These are phyloP conservation scores for Ursus arctos DNA, from an alignment of 2,113 vertebrate species.

Conservation along the genomic window DNA sequence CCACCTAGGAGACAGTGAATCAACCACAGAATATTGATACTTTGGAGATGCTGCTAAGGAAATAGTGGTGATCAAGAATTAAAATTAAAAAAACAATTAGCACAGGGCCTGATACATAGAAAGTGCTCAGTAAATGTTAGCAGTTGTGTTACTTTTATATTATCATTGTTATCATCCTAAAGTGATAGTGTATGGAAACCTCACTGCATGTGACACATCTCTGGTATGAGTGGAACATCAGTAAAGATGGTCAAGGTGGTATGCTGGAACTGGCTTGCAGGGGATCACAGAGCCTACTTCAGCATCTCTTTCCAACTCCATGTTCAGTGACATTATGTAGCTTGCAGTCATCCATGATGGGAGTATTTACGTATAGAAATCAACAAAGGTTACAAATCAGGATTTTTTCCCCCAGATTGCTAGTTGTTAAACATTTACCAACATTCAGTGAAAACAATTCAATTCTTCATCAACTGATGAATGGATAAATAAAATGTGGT, in stretches of 20 bases:
- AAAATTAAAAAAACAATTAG: background rate
- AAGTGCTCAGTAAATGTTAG: background rate
- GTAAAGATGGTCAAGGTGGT: background rate
- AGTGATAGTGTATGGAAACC: background rate
- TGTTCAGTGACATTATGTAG: background rate
- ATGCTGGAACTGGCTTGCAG: background rate
- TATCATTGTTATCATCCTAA: background rate
- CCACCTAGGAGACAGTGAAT: background rate
- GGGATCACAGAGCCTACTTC: background rate
- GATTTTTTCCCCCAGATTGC: background rate
- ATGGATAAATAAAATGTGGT: background rate
- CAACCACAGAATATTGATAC: background rate
- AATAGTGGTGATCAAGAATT: background rate
- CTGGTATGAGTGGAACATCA: background rate
- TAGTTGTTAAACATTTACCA: background rate
- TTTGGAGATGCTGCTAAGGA: background rate
- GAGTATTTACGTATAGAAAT: background rate
- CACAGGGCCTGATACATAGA: background rate
- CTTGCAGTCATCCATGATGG: background rate
- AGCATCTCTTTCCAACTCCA: background rate
- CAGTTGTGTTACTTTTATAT: background rate
- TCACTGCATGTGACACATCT: background rate
- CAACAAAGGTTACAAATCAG: background rate
- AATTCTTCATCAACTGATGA: background rate
- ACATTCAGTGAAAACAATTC: background rate